Base-by-base conservation (phyloP, 2,888 invertebrate species). In the Corythucha ciliata region DNA sequence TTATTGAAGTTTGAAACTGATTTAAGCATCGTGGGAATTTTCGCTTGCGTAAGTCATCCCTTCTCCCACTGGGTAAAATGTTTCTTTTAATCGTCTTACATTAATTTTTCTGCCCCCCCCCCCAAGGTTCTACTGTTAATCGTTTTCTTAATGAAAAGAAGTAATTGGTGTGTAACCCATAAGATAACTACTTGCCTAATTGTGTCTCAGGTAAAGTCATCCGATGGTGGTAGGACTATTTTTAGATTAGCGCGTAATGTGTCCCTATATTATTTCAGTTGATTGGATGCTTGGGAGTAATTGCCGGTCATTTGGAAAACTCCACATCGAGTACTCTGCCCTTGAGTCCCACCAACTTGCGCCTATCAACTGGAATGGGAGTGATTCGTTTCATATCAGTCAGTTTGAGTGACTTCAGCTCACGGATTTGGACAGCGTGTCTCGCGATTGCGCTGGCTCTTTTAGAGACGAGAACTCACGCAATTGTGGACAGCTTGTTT, bases 381-480 rank as follows among this genome's bases (percentile, higher is more conserved):
- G n/a, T n/a, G n/a, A n/a, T n/a, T n/a, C n/a, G n/a, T n/a, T 87
- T 90, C 65, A 72, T 80, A 4, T 66, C 89, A 14, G 81, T 86
- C 58, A 80, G 83, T 27, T 77, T 80, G 58, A 81, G 83, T 53
- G 82, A 86, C 54, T 85, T 86, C 63, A 83, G 88, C 53, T 80
- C 87, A 42, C 73, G 91, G 54, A 71, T 90, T 47, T 91, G 89
- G 87, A 88, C 90, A 0, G 82, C 83, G 7, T 79, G 87, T 63
- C 72, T 92, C 52, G 85, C 92, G 2, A 74, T 88, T 27, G 80
- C 82, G 5, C 67, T 94, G 27, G 75, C 92, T 25, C 81, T 92
- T 67, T 70, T 92, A 48, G 79, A 89, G 68, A 84, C 83, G 55
- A 79, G 86, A 51, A 89, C 90, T 56, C 74, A 89, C 3, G 84